phyloP scores from a whole-genome alignment of 2,888 invertebrate species.

The Ganaspis brasiliensis region DNA sequence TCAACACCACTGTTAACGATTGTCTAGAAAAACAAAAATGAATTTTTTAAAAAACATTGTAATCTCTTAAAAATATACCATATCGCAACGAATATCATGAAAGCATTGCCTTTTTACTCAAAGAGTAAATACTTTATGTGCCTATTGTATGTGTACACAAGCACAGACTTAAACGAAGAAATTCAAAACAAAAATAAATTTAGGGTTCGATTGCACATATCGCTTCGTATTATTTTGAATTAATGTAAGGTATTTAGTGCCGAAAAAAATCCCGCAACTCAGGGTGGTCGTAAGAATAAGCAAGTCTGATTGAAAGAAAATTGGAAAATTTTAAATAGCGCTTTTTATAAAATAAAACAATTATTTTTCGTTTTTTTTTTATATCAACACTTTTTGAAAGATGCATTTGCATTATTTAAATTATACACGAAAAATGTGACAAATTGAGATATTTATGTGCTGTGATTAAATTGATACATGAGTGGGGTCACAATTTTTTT shows the following conservation, averaged over 20 bases:
- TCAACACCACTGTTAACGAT: conserved; percentile 14
- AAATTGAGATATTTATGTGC: no score
- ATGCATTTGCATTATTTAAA: no score
- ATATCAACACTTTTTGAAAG: no score
- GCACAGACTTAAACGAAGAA: conserved; percentile 4
- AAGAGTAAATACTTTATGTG: not conserved
- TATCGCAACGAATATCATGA: conserved; percentile 31
- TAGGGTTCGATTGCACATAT: conserved; percentile 19
- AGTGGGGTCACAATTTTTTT: no score
- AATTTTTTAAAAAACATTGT: not conserved
- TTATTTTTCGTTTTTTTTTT: no score
- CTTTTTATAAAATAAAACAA: no score
- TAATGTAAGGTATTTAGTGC: not conserved
- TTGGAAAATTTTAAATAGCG: not conserved
- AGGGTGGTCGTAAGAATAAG: not conserved
- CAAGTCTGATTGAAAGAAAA: not conserved
- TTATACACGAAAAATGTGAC: no score
- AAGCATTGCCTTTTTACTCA: conserved; percentile 25
- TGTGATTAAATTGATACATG: no score
- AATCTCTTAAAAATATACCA: conserved; percentile 26
- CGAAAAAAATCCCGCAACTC: not conserved
- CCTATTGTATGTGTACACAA: conserved; percentile 13
- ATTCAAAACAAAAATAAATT: not conserved
- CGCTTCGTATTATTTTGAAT: conserved; percentile 2
- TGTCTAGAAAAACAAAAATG: not conserved